Evolutionary conservation across 2,797 vertebrate species (phyloP).

Genomic region (Nyctalus aviator): DNA sequence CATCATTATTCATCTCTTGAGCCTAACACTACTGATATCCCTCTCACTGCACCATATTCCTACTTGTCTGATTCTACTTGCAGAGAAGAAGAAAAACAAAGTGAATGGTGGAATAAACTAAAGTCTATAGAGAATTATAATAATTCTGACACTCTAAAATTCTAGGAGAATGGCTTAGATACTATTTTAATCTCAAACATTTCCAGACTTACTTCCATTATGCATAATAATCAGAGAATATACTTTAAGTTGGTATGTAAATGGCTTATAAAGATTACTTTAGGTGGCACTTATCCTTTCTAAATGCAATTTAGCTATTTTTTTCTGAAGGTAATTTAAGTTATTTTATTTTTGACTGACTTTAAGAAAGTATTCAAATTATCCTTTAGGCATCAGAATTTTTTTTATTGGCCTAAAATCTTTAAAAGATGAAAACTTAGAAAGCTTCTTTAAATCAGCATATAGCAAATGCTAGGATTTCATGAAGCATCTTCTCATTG

Average conservation of each 20-base stretch:
- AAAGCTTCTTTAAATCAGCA: background rate
- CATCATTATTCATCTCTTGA: background rate
- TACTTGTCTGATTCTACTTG: background rate
- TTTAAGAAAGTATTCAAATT: background rate
- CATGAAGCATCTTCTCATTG: background rate
- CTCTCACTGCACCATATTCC: background rate
- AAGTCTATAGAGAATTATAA: background rate
- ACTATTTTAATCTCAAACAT: background rate
- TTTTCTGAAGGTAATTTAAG: slow-evolving; percentile 5
- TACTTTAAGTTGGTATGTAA: background rate
- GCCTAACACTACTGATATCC: fast-evolving
- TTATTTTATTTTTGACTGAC: background rate
- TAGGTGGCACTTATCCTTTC: background rate
- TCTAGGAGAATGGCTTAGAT: background rate
- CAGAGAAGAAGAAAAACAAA: background rate
- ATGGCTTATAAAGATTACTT: background rate
- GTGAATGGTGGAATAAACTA: background rate
- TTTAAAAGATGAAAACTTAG: slow-evolving; percentile 1
- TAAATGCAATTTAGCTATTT: background rate
- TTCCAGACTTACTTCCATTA: background rate
- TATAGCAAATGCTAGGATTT: background rate
- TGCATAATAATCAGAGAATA: background rate
- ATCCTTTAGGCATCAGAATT: background rate
- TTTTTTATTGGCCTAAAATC: background rate
- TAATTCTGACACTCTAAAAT: background rate